These are phyloP conservation scores for Drosophila pachea DNA, from an alignment of 1,140 invertebrate species.

Conservation along the genomic window DNA sequence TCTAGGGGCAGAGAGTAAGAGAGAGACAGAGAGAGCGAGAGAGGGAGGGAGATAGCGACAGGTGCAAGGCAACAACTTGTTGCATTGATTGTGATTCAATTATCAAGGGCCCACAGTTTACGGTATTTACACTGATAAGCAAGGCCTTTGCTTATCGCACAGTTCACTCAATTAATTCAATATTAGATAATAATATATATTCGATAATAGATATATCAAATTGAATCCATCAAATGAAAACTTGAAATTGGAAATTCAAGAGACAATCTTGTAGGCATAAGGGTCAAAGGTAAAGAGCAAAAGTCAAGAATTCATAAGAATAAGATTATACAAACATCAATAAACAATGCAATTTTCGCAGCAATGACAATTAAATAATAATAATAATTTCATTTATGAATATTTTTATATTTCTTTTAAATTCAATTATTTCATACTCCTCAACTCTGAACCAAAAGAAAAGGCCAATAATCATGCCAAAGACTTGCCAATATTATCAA, in stretches of 20 bases:
- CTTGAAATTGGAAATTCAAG: too few species aligned
- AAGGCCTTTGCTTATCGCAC: conserved; percentile 24
- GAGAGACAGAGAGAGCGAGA: neutral
- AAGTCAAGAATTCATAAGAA: too few species aligned
- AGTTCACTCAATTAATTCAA: conserved; percentile 28
- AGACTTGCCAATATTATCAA: conserved; percentile 28
- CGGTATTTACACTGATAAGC: conserved; percentile 30
- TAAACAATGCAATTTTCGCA: neutral
- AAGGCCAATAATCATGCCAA: conserved; percentile 2
- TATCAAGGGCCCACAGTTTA: conserved; percentile 2
- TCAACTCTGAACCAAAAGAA: too few species aligned
- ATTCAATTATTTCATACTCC: too few species aligned
- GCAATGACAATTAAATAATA: too few species aligned
- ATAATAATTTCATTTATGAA: too few species aligned
- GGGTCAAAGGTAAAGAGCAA: too few species aligned
- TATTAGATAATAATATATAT: conserved; percentile 10
- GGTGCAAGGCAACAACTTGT: conserved; percentile 4
- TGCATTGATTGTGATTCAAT: conserved; percentile 17
- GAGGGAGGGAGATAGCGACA: neutral
- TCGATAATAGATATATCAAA: too few species aligned
- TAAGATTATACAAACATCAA: too few species aligned
- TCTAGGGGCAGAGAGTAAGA: neutral
- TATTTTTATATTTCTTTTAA: too few species aligned
- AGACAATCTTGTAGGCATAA: too few species aligned
- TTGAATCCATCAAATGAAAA: too few species aligned